Evolutionary conservation across 2,888 invertebrate genomes (phyloP).

Genomic region (Argynnis bischoffii): DNA sequence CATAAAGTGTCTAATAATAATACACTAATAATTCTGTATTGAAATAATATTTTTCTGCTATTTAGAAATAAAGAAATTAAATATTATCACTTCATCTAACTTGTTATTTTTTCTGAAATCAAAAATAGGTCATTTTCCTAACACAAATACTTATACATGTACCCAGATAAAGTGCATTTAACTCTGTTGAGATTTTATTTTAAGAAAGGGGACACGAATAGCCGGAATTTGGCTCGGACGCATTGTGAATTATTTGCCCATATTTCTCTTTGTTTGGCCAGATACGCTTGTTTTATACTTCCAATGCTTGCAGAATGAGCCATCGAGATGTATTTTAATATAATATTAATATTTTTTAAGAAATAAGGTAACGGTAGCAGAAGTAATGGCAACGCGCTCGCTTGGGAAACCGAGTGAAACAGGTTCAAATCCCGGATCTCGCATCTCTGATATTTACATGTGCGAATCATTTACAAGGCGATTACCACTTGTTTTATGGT

Average conservation of each 20-base stretch:
- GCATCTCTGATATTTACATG: no score
- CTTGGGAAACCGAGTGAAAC: no score
- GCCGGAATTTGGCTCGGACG: slow-evolving; percentile 58
- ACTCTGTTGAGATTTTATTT: slow-evolving; percentile 68
- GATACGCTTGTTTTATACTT: slow-evolving; percentile 21
- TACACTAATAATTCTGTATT: no score
- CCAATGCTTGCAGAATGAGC: slow-evolving; percentile 15
- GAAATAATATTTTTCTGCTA: no score
- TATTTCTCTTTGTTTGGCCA: slow-evolving; percentile 45
- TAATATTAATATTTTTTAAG: slow-evolving; percentile 3
- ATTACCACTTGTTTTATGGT: no score
- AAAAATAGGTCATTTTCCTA: slow-evolving; percentile 13
- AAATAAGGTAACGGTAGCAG: neutral
- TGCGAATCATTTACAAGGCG: no score
- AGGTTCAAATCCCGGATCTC: no score
- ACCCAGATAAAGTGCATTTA: slow-evolving; percentile 62
- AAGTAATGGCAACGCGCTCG: no score
- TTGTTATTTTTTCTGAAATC: no score
- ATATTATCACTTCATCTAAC: no score
- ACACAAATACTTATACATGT: slow-evolving; percentile 34
- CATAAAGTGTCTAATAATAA: no score
- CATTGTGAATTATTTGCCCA: slow-evolving; percentile 56
- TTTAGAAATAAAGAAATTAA: no score
- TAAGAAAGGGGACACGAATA: slow-evolving; percentile 61
- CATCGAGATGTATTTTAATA: slow-evolving; percentile 1